Percentiles rank a stretch among this genome's conserved stretches.
These are phyloP conservation scores for Papilio polyxenes DNA, from an alignment of 1,140 invertebrate genomes.

Conservation along the genomic window DNA sequence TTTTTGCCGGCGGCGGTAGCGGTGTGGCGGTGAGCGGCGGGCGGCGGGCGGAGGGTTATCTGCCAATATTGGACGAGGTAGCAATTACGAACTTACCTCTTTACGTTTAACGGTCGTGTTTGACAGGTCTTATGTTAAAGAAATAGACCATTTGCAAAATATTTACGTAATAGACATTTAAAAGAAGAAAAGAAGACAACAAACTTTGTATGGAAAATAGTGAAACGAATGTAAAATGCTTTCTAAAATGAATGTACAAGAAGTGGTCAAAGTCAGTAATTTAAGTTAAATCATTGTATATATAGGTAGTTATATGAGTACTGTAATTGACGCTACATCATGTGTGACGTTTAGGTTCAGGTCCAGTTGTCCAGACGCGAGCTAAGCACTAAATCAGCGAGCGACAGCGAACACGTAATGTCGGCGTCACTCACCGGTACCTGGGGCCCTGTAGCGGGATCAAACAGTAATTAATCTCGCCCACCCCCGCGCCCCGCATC, in stretches of 20 bases:
- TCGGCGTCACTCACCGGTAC: conserved; percentile 51
- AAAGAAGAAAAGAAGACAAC: too few relatives aligned
- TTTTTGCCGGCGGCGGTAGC: conserved; percentile 51
- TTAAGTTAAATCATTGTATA: not conserved
- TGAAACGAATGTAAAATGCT: not conserved
- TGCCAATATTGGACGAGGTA: conserved; percentile 43
- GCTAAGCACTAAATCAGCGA: conserved; percentile 58
- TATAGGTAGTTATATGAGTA: not conserved
- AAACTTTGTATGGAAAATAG: not conserved
- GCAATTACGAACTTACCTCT: conserved; percentile 43
- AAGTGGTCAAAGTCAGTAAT: not conserved
- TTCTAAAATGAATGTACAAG: not conserved
- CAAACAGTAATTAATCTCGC: conserved; percentile 72
- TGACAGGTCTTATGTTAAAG: not conserved
- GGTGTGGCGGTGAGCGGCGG: conserved; percentile 42
- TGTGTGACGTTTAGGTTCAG: not conserved
- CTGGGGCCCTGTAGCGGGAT: conserved; percentile 56
- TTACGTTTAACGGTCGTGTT: not conserved
- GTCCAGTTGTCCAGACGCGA: not conserved
- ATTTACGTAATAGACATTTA: not conserved
- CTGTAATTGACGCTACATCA: not conserved
- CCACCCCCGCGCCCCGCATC: conserved; percentile 40
- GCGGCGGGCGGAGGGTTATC: conserved; percentile 46
- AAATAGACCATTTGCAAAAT: not conserved
- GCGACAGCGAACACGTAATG: conserved; percentile 50